Conservation (phyloP, 2,113 vertebrate species). For the Lagopus leucura region DNA sequence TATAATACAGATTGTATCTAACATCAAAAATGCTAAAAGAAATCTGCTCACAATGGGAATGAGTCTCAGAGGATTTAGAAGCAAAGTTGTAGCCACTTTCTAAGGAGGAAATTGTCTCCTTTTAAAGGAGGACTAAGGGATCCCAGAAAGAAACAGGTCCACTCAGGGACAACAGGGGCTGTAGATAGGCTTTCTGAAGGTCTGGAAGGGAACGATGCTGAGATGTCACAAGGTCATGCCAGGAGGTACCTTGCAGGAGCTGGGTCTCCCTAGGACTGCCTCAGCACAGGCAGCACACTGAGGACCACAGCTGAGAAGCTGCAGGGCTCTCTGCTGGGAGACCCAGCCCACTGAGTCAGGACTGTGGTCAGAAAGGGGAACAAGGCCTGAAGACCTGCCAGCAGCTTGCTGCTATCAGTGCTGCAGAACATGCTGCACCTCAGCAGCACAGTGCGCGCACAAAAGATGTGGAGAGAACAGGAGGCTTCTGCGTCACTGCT, state of each 20-base stretch:
- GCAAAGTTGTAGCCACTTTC: background rate
- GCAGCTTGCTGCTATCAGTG: background rate
- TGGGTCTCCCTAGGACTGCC: background rate
- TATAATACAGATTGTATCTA: background rate
- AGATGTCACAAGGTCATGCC: background rate
- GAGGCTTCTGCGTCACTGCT: accelerated
- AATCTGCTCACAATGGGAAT: background rate
- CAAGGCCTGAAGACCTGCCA: background rate
- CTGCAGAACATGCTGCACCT: background rate
- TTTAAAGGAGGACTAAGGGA: background rate
- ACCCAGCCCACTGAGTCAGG: background rate
- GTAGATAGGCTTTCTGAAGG: background rate
- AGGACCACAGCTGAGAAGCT: background rate
- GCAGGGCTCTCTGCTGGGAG: background rate
- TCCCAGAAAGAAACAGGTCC: background rate
- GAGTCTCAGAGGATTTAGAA: background rate
- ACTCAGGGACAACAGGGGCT: background rate
- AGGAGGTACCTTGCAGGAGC: background rate
- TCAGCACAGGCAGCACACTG: background rate
- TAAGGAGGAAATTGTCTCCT: background rate
- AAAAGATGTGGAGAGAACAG: background rate
- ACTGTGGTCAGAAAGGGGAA: accelerated
- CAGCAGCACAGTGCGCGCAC: accelerated
- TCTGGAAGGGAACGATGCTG: accelerated
- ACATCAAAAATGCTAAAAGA: constrained; percentile 1